Conservation (phyloP, 2,113 vertebrate genomes). For the Climacteris rufus region DNA sequence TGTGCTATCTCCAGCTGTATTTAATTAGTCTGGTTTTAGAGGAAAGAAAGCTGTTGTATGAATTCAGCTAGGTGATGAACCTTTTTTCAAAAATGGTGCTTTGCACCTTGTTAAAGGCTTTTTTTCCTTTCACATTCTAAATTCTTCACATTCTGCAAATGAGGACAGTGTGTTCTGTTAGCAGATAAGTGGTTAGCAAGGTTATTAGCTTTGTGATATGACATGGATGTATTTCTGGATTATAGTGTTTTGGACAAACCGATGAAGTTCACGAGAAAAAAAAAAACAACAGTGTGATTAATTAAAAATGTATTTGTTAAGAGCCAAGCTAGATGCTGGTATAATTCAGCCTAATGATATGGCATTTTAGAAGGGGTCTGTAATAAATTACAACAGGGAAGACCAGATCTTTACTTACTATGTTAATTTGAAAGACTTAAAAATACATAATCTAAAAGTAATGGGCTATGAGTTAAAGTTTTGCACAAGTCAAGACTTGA, state of each 20-base stretch:
- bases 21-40: constrained; percentile 57
- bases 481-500: not conserved
- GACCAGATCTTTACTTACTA: not conserved
- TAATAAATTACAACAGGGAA: not conserved
- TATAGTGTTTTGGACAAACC: not conserved
- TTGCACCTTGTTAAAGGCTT: constrained; percentile 8
- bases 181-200: not conserved
- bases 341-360: not conserved
- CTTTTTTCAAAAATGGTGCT: not conserved
- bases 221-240: constrained; percentile 1
- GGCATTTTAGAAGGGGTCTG: not conserved
- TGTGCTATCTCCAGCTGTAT: constrained; percentile 60
- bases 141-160: not conserved
- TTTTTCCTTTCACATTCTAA: not conserved
- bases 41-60: constrained; percentile 12
- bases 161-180: constrained; percentile 1
- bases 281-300: not conserved
- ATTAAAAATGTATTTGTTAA: not conserved
- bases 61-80: constrained; percentile 4
- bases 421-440: not conserved
- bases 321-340: not conserved
- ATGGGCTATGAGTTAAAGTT: not conserved
- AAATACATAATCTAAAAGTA: not conserved
- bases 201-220: not conserved
- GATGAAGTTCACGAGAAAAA: not conserved